Conservation (phyloP, 2,888 invertebrate genomes). For the Phyto melanocephala region DNA sequence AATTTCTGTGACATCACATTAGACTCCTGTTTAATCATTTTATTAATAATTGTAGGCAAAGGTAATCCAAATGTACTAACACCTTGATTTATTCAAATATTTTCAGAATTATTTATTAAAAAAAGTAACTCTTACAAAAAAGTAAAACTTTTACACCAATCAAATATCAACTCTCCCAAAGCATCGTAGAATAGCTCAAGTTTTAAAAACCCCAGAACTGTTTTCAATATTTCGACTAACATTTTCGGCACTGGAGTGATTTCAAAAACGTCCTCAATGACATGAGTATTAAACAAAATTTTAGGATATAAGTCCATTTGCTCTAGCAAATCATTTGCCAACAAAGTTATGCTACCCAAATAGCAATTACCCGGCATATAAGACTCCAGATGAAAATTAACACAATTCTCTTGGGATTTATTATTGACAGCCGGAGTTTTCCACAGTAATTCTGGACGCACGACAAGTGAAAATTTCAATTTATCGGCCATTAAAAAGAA, state of each 20-base stretch:
- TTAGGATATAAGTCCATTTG: conserved; percentile 48
- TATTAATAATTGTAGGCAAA: no score
- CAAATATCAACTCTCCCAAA: conserved; percentile 64
- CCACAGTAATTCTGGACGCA: conserved; percentile 64
- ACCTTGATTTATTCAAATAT: no score
- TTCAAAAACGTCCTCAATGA: conserved; percentile 65
- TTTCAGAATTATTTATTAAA: no score
- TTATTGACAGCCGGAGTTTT: background rate
- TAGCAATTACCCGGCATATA: conserved; percentile 62
- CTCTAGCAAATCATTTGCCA: conserved; percentile 39
- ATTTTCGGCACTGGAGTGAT: conserved; percentile 60
- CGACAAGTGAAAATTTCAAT: conserved; percentile 57
- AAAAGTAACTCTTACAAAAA: background rate
- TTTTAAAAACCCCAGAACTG: conserved; percentile 37
- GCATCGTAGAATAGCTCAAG: conserved; percentile 65
- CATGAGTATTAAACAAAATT: conserved; percentile 49
- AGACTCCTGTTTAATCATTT: no score
- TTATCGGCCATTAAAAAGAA: conserved; percentile 63
- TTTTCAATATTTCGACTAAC: conserved; percentile 38
- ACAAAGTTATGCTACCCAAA: conserved; percentile 57
- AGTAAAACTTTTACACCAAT: conserved; percentile 59
- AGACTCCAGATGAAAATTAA: conserved; percentile 58
- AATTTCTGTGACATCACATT: no score
- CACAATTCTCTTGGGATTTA: background rate
- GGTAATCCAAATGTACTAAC: no score